A percentile compares a stretch with the other conserved stretches of the same genome.
Conservation (phyloP, 1,140 invertebrate genomes). For the Schlechtendalia chinensis region DNA sequence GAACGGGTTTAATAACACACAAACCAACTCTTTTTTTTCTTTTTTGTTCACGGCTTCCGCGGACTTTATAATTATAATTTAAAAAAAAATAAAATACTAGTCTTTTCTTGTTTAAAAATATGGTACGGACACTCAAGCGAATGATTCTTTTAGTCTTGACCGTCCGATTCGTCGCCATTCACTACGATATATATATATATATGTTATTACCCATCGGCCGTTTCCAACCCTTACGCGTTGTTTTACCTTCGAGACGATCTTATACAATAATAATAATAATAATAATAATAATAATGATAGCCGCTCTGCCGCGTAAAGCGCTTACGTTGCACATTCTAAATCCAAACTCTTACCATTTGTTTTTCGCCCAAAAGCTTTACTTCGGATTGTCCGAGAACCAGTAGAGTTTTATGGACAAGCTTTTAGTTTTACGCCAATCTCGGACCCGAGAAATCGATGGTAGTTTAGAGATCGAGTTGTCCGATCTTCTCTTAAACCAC, state of each 20-base stretch:
- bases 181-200: not conserved
- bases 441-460: constrained; percentile 16
- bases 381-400: constrained; percentile 23
- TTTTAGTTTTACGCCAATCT: constrained; percentile 35
- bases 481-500: constrained; percentile 12
- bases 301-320: not conserved
- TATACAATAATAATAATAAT: too few species aligned
- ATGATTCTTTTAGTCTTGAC: not conserved
- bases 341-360: constrained; percentile 22
- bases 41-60: not conserved
- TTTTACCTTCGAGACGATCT: not conserved
- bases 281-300: too few species aligned
- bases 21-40: not conserved
- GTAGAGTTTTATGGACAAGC: constrained; percentile 31
- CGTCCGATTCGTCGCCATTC: not conserved
- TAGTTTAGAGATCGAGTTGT: constrained; percentile 25
- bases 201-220: not conserved
- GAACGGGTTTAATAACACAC: not conserved
- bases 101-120: not conserved
- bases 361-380: constrained; percentile 17
- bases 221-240: not conserved
- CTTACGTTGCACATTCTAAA: constrained; percentile 27
- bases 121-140: not conserved
- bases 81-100: too few species aligned
- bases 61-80: not conserved